phyloP scores from a whole-genome alignment of 2,888 invertebrate species.

The Beris chalybata region DNA sequence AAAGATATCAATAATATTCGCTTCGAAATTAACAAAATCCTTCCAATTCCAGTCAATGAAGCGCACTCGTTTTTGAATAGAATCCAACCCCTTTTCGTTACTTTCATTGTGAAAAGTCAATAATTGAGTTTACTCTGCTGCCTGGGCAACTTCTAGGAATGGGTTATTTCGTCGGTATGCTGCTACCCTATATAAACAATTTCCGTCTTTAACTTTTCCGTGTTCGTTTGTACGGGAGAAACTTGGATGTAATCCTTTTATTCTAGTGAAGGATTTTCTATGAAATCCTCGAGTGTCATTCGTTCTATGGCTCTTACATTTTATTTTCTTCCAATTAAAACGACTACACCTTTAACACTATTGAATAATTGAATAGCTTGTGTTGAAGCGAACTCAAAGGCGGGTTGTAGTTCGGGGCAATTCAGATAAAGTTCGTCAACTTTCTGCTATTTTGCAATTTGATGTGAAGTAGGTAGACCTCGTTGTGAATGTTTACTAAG shows the following conservation, averaged over 20 bases:
- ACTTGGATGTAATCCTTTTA: slow-evolving; percentile 16
- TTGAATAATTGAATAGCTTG: slow-evolving; percentile 21
- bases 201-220: slow-evolving; percentile 22
- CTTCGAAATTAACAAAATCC: too few species aligned
- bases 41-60: too few species aligned
- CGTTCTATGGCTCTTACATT: slow-evolving; percentile 34
- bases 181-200: slow-evolving; percentile 21
- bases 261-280: slow-evolving; percentile 17
- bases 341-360: slow-evolving; percentile 30
- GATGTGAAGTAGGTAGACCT: too few species aligned
- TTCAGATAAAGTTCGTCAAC: too few species aligned
- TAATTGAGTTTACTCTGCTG: slow-evolving; percentile 23
- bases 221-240: slow-evolving; percentile 9
- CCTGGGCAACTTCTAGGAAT: not conserved
- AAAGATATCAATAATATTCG: too few species aligned
- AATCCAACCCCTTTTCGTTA: not conserved
- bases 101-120: slow-evolving; percentile 18
- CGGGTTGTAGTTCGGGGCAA: too few species aligned
- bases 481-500: too few species aligned
- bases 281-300: slow-evolving; percentile 28
- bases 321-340: slow-evolving; percentile 37
- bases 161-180: too few species aligned
- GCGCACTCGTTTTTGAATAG: too few species aligned
- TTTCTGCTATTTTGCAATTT: too few species aligned
- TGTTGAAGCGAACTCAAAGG: too few species aligned